phyloP scores from a whole-genome alignment of 2,797 vertebrate species.

The Anniella stebbinsi region DNA sequence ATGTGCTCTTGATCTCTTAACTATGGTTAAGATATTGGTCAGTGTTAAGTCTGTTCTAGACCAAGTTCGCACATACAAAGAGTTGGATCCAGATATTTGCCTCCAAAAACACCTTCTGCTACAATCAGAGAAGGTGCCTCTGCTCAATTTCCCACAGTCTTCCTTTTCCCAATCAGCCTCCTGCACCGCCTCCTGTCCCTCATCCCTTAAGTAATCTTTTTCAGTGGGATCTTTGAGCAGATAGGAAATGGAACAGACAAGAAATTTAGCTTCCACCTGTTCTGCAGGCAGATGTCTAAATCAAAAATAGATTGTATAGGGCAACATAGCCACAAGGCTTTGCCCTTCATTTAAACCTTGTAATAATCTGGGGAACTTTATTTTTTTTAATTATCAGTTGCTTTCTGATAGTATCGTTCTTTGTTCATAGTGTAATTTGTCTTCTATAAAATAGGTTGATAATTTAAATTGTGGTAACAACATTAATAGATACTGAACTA shows the following conservation, averaged over 20 bases:
- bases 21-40: not conserved
- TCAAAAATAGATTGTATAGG: not conserved
- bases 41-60: not conserved
- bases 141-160: not conserved
- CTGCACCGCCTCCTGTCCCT: not conserved
- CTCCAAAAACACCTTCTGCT: not conserved
- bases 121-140: not conserved
- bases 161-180: not conserved
- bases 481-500: not conserved
- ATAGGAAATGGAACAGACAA: not conserved
- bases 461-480: not conserved
- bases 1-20: not conserved
- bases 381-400: not conserved
- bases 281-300: not conserved
- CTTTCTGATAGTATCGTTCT: not conserved
- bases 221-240: not conserved
- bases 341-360: not conserved
- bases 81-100: not conserved
- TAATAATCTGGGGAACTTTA: not conserved
- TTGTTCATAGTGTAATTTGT: not conserved
- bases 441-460: conserved; percentile 10
- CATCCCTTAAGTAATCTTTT: not conserved
- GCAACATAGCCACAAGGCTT: not conserved
- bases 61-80: not conserved
- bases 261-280: not conserved